Base-by-base conservation (phyloP, 2,797 vertebrate species). In the Eidolon dupreanum region DNA sequence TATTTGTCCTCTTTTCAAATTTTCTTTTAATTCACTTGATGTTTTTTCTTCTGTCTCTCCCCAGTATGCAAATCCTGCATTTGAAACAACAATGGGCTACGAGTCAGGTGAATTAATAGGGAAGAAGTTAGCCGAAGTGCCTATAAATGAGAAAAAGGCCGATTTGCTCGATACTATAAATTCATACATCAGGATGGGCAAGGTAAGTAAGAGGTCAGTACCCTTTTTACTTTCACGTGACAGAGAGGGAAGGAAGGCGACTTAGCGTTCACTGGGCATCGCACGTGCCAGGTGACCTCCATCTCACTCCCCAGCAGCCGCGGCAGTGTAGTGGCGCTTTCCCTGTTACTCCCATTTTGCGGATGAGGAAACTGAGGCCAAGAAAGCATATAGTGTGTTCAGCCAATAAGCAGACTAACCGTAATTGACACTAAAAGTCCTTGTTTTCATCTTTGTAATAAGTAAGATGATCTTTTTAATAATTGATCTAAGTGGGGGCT, bases 21-120 rank as follows among this genome's bases (percentile, higher is more conserved):
- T 86, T 43, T 28, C 65, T 53, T 90, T 97, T 41, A 97, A 95
- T 90, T 93, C 33, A 87, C 53, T 63, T 63, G 12, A 49, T 63
- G 4, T 41, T 41, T 66, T 95, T 85, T 94, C 66, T 94, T 96
- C 97, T 95, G 70, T 88, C 87, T 95, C 66, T 95, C 87, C 68
- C 55, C 98, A 99, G 99, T 99, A 99, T 36, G 99, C 99, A 98
- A 99, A 99, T 98, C 99, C 99, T 97, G 99, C 99, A 88, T 99
- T 99, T 81, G 99, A 99, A 99, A 99, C 98, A 96, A 99, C 99
- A 93, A 99, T 99, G 99, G 99, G 99, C 98, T 99, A 99, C 98
- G 99, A 99, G 98, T 99, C 99, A 97, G 99, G 99, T 70, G 99
- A 99, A 98, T 98, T 99, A 91, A 98, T 99, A 98, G 99, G 99